phyloP scores from a whole-genome alignment of 2,797 vertebrate genomes.

The Tympanoctomys barrerae region DNA sequence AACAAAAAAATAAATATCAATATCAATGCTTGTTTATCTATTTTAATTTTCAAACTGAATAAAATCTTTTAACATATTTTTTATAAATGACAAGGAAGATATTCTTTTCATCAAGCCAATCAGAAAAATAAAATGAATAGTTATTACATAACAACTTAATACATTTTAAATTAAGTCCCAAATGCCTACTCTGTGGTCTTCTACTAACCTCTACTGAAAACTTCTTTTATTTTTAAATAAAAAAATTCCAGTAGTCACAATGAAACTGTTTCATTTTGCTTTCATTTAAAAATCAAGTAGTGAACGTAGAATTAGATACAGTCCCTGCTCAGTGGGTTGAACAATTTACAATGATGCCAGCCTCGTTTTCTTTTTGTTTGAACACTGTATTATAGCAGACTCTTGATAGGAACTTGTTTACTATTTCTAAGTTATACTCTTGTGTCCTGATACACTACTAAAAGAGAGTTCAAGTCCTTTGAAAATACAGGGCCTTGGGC shows the following conservation, averaged over 20 bases:
- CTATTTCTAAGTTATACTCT: slow-evolving; percentile 51
- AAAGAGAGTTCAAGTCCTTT: slow-evolving; percentile 74
- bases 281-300: slow-evolving; percentile 70
- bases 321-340: slow-evolving; percentile 45
- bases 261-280: slow-evolving; percentile 71
- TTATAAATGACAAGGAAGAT: neutral
- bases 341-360: neutral
- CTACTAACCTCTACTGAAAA: slow-evolving; percentile 51
- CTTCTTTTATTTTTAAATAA: slow-evolving; percentile 64
- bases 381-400: slow-evolving; percentile 8
- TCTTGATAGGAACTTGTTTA: slow-evolving; percentile 70
- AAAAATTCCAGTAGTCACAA: slow-evolving; percentile 62
- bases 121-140: slow-evolving; percentile 24
- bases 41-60: slow-evolving; percentile 52
- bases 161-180: slow-evolving; percentile 63
- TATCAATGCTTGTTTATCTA: slow-evolving; percentile 11
- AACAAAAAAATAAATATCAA: neutral
- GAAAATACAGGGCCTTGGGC: slow-evolving; percentile 71
- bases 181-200: neutral
- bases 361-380: slow-evolving; percentile 55
- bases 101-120: slow-evolving; percentile 41
- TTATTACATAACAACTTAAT: slow-evolving; percentile 16
- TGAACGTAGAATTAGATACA: slow-evolving; percentile 58
- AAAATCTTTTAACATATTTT: neutral
- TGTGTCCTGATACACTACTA: slow-evolving; percentile 8